Evolutionary conservation across 2,888 invertebrate species (phyloP).

Genomic region (Hecatera dysodea): DNA sequence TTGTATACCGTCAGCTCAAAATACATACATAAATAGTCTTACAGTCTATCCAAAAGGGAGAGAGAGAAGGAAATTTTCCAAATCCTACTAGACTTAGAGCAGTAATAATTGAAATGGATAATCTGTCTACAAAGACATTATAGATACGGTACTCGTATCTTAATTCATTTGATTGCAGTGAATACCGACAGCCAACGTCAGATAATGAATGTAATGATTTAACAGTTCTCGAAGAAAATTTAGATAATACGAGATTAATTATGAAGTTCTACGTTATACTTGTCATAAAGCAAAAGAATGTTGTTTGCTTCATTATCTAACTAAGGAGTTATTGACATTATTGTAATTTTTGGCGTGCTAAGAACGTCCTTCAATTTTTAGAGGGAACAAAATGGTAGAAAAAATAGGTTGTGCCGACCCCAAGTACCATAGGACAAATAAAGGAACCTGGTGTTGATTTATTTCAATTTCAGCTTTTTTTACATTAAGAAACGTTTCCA

Average conservation of each 20-base stretch:
- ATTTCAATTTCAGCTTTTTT: no score
- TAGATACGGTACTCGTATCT: neutral
- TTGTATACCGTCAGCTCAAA: no score
- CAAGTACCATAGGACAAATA: no score
- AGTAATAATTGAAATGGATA: conserved; percentile 29
- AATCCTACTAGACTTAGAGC: conserved; percentile 3
- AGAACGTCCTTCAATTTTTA: no score
- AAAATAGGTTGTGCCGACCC: no score
- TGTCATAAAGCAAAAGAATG: neutral
- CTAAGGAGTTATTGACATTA: neutral
- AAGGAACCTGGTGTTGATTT: no score
- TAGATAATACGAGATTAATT: neutral
- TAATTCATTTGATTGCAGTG: conserved; percentile 8
- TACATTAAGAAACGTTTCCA: no score
- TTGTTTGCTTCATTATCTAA: neutral
- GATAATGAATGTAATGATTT: neutral
- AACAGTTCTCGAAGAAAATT: conserved; percentile 1
- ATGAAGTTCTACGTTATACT: neutral
- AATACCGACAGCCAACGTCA: conserved; percentile 12
- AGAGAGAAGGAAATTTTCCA: conserved; percentile 1
- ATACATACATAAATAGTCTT: no score
- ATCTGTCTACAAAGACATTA: conserved; percentile 4
- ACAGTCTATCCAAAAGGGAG: no score
- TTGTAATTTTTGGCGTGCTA: no score
- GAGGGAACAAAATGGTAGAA: no score